Evolutionary conservation across 2,797 vertebrate species (phyloP).

Genomic region (Xerus rutilus): DNA sequence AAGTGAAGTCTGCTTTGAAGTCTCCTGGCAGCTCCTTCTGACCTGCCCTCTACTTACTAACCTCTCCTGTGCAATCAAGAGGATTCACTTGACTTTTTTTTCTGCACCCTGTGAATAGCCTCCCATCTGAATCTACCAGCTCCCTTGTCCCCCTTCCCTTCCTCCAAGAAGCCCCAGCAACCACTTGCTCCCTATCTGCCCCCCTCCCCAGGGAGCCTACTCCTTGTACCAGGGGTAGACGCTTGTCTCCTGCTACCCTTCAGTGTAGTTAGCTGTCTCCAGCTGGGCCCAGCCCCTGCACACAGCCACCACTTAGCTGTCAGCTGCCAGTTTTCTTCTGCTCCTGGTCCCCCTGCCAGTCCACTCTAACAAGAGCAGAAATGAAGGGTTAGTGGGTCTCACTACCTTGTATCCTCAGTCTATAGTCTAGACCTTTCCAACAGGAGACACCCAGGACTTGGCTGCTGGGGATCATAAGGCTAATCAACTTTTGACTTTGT

Average conservation of each 20-base stretch:
- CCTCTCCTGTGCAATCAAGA: background rate
- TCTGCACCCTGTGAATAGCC: background rate
- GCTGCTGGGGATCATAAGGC: background rate
- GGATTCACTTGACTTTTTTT: background rate
- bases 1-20: background rate
- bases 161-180: background rate
- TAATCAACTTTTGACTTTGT: background rate
- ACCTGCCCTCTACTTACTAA: background rate
- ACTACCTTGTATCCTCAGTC: rapidly evolving
- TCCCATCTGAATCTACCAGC: background rate
- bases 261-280: background rate
- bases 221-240: background rate
- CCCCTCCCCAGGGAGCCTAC: background rate
- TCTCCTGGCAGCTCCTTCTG: background rate
- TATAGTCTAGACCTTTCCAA: background rate
- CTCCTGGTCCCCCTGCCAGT: no score
- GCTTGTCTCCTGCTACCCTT: background rate
- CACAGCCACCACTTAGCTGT: background rate
- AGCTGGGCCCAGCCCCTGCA: no score
- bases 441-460: background rate
- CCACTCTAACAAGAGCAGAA: background rate
- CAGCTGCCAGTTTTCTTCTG: background rate
- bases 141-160: background rate
- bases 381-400: background rate
- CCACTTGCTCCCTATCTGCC: background rate